Evolutionary conservation across 1,140 invertebrate genomes (phyloP).

Genomic region (Trigoniulus corallinus): DNA sequence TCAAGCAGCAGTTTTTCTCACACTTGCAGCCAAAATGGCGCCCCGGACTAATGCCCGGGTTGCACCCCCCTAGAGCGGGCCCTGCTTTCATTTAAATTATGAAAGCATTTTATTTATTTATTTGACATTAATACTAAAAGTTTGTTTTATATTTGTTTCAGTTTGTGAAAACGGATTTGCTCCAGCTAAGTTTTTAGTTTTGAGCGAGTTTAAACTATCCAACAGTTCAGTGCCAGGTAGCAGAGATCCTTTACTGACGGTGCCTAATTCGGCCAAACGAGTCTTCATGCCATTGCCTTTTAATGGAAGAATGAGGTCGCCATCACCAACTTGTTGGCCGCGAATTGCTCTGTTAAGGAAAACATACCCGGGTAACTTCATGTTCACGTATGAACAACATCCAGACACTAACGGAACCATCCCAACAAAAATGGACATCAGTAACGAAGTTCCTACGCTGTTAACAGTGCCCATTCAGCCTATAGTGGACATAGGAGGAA

Average conservation of each 20-base stretch:
- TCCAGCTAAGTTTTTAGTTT: constrained; percentile 5
- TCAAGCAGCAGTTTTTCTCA: no score
- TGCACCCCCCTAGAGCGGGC: no score
- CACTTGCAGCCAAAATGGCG: no score
- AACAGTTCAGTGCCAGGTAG: neutral
- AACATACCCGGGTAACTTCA: constrained; percentile 17
- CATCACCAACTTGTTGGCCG: constrained; percentile 2
- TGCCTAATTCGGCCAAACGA: constrained; percentile 7
- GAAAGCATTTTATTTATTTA: neutral
- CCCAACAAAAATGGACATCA: constrained; percentile 14
- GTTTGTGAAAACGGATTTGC: constrained; percentile 7
- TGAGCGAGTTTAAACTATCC: constrained; percentile 8
- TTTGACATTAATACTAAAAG: neutral
- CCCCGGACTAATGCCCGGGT: no score
- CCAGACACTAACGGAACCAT: neutral
- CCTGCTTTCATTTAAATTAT: neutral
- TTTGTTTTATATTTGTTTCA: constrained; percentile 1
- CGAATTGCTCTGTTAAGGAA: constrained; percentile 14
- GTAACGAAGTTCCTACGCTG: constrained; percentile 14
- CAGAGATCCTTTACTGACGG: neutral
- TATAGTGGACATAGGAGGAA: constrained; percentile 18
- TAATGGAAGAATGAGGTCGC: neutral
- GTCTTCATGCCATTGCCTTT: constrained; percentile 5
- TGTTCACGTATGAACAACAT: constrained; percentile 12
- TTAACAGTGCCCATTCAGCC: constrained; percentile 15